Percentiles rank a stretch among this genome's conserved stretches.
Conservation (phyloP, 2,113 vertebrate species). For the Nesoenas mayeri region DNA sequence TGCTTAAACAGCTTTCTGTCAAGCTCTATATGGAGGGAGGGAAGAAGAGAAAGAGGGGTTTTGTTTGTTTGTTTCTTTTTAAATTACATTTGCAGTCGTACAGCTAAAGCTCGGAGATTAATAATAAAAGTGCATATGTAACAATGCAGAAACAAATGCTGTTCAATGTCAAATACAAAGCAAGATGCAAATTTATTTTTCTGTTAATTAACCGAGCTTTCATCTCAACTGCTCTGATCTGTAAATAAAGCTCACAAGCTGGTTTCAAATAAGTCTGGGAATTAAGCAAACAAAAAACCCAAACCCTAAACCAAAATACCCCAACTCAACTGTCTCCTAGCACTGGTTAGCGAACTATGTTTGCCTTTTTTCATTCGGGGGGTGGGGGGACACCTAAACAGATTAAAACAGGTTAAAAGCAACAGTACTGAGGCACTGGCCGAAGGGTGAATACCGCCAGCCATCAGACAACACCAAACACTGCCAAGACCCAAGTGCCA, state of each 20-base stretch:
- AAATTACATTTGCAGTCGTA: background rate
- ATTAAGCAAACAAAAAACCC: background rate
- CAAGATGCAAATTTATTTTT: slow-evolving; percentile 42
- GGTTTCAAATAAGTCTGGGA: slow-evolving; percentile 34
- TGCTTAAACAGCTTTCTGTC: background rate
- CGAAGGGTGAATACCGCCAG: slow-evolving; percentile 67
- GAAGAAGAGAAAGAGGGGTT: background rate
- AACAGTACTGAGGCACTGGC: slow-evolving; percentile 65
- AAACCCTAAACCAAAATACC: background rate
- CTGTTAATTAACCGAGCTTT: slow-evolving; percentile 71
- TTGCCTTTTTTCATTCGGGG: slow-evolving; percentile 72
- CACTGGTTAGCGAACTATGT: slow-evolving; percentile 66
- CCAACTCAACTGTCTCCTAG: background rate
- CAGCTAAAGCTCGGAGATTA: background rate
- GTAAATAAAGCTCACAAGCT: slow-evolving; percentile 62
- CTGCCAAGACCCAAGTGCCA: slow-evolving; percentile 60
- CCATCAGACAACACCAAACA: slow-evolving; percentile 37
- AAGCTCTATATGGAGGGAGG: background rate
- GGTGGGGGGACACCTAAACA: background rate
- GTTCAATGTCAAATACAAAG: slow-evolving; percentile 36
- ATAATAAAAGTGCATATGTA: background rate
- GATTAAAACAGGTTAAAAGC: slow-evolving; percentile 83
- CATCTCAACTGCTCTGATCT: slow-evolving; percentile 46
- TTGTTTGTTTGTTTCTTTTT: background rate
- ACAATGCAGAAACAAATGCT: slow-evolving; percentile 35